phyloP scores from a whole-genome alignment of 2,797 vertebrate genomes.

The Orientallactaga sibirica region DNA sequence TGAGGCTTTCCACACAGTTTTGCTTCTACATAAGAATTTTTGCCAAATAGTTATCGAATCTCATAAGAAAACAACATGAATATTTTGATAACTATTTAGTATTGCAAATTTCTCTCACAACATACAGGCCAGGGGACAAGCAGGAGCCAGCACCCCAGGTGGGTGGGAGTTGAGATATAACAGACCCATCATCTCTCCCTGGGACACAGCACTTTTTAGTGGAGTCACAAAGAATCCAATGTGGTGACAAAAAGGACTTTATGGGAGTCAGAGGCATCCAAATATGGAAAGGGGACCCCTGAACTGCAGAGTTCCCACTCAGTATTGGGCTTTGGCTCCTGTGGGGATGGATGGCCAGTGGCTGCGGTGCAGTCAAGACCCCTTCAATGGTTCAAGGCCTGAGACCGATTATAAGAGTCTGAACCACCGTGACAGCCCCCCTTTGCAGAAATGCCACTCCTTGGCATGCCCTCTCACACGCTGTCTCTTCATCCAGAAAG shows the following conservation, averaged over 20 bases:
- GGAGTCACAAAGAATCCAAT: neutral
- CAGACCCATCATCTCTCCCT: neutral
- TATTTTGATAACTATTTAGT: constrained; percentile 31
- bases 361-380: neutral
- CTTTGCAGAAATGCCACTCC: neutral
- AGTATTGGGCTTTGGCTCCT: neutral
- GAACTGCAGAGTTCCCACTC: neutral
- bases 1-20: constrained; percentile 77
- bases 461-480: neutral
- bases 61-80: constrained; percentile 12
- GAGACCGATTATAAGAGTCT: neutral
- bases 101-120: neutral
- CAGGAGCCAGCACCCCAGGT: neutral
- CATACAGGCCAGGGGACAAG: neutral
- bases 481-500: neutral
- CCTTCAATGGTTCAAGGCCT: constrained; percentile 42
- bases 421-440: neutral
- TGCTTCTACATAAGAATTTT: constrained; percentile 67
- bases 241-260: neutral
- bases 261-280: neutral
- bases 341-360: neutral
- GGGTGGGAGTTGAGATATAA: neutral
- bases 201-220: neutral
- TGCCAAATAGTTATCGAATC: constrained; percentile 28
- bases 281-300: neutral